Percentiles rank a stretch among this genome's conserved stretches.
These are phyloP conservation scores for Meteorus cinctellus DNA, from an alignment of 2,888 invertebrate species.

Conservation along the genomic window DNA sequence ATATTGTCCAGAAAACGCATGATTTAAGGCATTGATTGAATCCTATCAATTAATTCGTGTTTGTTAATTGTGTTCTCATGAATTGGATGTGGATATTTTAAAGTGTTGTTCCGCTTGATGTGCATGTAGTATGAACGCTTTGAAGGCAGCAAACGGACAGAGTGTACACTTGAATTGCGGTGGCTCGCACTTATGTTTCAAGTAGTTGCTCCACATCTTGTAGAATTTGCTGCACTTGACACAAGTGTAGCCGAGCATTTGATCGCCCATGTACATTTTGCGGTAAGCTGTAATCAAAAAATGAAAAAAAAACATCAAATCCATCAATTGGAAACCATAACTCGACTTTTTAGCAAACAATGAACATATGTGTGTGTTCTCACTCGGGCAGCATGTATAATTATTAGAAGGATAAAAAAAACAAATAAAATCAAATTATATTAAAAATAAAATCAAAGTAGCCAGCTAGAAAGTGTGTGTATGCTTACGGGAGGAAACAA, in stretches of 20 bases:
- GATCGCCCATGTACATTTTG: constrained; percentile 72
- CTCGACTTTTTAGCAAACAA: constrained; percentile 15
- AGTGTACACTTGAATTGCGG: constrained; percentile 71
- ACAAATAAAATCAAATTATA: background rate
- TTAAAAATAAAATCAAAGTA: constrained; percentile 22
- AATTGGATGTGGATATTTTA: constrained; percentile 68
- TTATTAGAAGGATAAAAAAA: constrained; percentile 20
- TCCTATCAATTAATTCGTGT: background rate
- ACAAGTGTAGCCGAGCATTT: constrained; percentile 72
- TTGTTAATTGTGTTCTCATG: constrained; percentile 52
- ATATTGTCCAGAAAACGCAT: constrained; percentile 10
- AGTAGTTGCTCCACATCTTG: constrained; percentile 73
- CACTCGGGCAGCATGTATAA: background rate
- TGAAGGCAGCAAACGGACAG: constrained; percentile 72
- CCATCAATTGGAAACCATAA: constrained; percentile 11
- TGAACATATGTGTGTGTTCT: background rate
- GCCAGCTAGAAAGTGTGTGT: constrained; percentile 24
- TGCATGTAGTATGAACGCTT: constrained; percentile 72
- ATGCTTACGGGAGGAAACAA: constrained; percentile 31
- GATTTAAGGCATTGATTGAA: constrained; percentile 39
- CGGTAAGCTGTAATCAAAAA: constrained; percentile 71
- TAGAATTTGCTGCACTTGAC: constrained; percentile 73
- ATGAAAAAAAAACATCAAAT: constrained; percentile 21
- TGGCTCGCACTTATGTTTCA: constrained; percentile 72
- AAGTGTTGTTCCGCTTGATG: constrained; percentile 72